These are phyloP conservation scores for Protonemura montana DNA, from an alignment of 2,888 invertebrate genomes.

Conservation along the genomic window DNA sequence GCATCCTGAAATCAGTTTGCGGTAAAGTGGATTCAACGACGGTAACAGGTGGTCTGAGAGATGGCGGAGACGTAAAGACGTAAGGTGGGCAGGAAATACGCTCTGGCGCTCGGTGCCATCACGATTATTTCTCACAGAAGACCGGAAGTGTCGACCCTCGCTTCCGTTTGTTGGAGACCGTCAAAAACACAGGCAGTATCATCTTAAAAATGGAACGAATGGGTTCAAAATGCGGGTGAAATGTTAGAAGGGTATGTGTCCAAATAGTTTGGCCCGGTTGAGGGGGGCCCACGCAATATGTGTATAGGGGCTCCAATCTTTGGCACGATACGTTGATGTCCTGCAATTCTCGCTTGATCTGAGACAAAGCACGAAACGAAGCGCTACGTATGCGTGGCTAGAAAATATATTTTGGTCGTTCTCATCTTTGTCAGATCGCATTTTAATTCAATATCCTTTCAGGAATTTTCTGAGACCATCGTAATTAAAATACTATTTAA, in stretches of 20 bases:
- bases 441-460: background rate
- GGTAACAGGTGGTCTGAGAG: conserved; percentile 36
- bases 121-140: conserved; percentile 36
- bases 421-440: background rate
- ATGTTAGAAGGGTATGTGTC: background rate
- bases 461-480: background rate
- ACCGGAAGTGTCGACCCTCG: conserved; percentile 35
- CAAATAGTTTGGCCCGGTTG: no score
- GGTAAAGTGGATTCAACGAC: background rate
- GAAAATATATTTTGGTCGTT: background rate
- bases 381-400: background rate
- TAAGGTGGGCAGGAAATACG: conserved; percentile 32
- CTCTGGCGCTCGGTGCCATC: conserved; percentile 38
- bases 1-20: background rate
- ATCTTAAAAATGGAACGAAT: background rate
- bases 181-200: background rate
- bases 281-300: background rate
- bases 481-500: background rate
- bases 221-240: background rate
- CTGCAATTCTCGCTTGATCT: background rate
- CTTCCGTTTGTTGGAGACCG: conserved; percentile 22
- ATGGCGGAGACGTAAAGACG: background rate
- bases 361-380: background rate
- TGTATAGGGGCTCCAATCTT: background rate
- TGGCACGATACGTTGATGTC: background rate